phyloP scores from a whole-genome alignment of 2,888 invertebrate genomes.

The Zelleria hepariella region DNA sequence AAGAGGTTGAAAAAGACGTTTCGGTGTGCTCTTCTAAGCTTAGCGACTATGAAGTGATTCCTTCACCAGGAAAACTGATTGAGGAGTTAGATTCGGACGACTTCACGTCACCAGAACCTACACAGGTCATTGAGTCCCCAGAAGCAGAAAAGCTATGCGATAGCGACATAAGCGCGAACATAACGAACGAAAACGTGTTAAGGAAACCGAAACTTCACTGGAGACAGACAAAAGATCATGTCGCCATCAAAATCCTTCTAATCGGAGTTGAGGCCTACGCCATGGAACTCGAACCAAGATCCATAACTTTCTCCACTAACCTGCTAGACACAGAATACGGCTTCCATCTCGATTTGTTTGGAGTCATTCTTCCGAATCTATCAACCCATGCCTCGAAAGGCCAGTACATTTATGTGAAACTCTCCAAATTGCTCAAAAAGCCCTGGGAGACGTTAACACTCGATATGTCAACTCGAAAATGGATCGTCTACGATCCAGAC shows the following conservation, averaged over 20 bases:
- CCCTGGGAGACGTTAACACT: constrained; percentile 46
- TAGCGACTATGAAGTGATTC: constrained; percentile 10
- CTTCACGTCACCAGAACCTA: constrained; percentile 20
- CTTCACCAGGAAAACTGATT: constrained; percentile 7
- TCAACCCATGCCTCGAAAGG: constrained; percentile 44
- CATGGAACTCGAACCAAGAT: constrained; percentile 31
- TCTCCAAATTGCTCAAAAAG: constrained; percentile 35
- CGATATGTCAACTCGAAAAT: constrained; percentile 30
- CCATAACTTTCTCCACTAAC: constrained; percentile 32
- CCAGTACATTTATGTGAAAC: constrained; percentile 40
- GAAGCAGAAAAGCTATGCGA: constrained; percentile 10
- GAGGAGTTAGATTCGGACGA: constrained; percentile 32
- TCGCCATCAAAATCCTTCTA: constrained; percentile 45
- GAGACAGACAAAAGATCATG: constrained; percentile 38
- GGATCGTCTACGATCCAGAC: constrained; percentile 27
- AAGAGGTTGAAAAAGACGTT: constrained; percentile 1
- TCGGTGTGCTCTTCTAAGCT: not conserved
- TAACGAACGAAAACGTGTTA: not conserved
- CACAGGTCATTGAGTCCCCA: constrained; percentile 3
- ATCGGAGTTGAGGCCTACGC: constrained; percentile 40
- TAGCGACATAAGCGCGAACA: constrained; percentile 9
- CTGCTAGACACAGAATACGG: constrained; percentile 35
- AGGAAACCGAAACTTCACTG: constrained; percentile 47
- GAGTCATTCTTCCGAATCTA: constrained; percentile 30
- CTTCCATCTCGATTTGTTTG: constrained; percentile 52